Evolutionary conservation across 2,797 vertebrate genomes (phyloP).

Genomic region (Holocentrus rufus): DNA sequence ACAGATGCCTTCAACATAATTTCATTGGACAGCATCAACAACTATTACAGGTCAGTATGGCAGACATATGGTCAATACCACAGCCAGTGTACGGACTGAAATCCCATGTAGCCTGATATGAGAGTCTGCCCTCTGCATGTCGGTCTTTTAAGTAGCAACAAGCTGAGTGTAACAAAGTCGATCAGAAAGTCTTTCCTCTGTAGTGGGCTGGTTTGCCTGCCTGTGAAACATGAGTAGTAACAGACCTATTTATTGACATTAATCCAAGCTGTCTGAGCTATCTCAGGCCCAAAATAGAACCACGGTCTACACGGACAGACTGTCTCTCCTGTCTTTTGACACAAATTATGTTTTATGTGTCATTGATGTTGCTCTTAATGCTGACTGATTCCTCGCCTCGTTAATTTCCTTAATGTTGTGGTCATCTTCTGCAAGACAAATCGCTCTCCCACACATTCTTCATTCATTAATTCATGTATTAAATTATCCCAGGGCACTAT

Average conservation of each 20-base stretch:
- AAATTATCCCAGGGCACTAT: constrained; percentile 27
- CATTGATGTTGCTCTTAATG: constrained; percentile 30
- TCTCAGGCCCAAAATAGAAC: constrained; percentile 56
- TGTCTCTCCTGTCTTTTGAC: constrained; percentile 26
- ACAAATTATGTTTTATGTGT: constrained; percentile 42
- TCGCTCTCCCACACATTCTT: constrained; percentile 16
- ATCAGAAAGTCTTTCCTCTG: constrained; percentile 7
- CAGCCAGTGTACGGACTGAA: background rate
- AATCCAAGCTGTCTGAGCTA: constrained; percentile 42
- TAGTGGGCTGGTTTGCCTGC: constrained; percentile 14
- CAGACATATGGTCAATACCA: background rate
- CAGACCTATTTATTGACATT: constrained; percentile 50
- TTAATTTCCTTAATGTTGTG: constrained; percentile 29
- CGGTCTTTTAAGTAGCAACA: background rate
- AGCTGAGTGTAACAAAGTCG: constrained; percentile 18
- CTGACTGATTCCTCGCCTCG: constrained; percentile 45
- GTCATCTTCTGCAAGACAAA: constrained; percentile 32
- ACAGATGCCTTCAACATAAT: constrained; percentile 96
- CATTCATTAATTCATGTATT: constrained; percentile 48
- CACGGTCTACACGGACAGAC: constrained; percentile 29
- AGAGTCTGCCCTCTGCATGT: background rate
- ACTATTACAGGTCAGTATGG: constrained; percentile 94
- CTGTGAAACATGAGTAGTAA: constrained; percentile 40
- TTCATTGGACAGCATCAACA: constrained; percentile 87
- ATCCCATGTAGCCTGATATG: background rate